Base-by-base conservation (phyloP, 2,113 vertebrate species). In the Myocastor coypus region DNA sequence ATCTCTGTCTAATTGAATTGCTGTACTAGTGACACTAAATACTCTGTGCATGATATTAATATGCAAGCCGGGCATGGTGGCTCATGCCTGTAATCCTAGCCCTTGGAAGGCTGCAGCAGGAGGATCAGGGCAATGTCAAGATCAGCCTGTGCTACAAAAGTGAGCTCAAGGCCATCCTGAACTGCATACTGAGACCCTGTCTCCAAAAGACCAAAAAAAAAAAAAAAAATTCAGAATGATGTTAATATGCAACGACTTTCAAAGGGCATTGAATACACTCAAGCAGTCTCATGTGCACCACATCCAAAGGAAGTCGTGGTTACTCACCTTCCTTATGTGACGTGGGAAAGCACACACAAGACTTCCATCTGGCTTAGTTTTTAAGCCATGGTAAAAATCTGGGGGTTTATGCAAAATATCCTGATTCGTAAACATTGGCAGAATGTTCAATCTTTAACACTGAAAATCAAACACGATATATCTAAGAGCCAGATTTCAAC, bases 221-320 rank as follows among this genome's bases (percentile, higher is more conserved):
- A 46, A 46, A 46, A 46, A 46, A 46, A 46, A 46, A 46, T 46
- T 46, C 46, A 46, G 46, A 46, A 46, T 46, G 46, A 46, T 46
- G 46, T 8, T 46, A 46, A 75, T 37, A 24, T n/a, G 24, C 17
- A 80, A 46, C 46, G 4, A 71, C 66, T 64, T 24, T 87, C 57
- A 91, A 75, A 92, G 64, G 88, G 40, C 11, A 75, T 22, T 12
- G 73, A 71, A 50, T 16, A 0, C 13, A 22, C 55, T 75, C 17
- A 4, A 81, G 34, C 0, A 63, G 32, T 4, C 1, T 1, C 34
- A 4, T 20, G 0, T 16, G 24, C 5, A 17, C 3, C 20, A 37
- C 9, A 75, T 7, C 24, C 63, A 32, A 34, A 73, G 24, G 7
- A 19, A 63, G 1, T 37, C 7, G 2, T 37, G 14, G 12, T 73